phyloP scores from a whole-genome alignment of 1,140 invertebrate genomes.

The Antheraea pernyi region DNA sequence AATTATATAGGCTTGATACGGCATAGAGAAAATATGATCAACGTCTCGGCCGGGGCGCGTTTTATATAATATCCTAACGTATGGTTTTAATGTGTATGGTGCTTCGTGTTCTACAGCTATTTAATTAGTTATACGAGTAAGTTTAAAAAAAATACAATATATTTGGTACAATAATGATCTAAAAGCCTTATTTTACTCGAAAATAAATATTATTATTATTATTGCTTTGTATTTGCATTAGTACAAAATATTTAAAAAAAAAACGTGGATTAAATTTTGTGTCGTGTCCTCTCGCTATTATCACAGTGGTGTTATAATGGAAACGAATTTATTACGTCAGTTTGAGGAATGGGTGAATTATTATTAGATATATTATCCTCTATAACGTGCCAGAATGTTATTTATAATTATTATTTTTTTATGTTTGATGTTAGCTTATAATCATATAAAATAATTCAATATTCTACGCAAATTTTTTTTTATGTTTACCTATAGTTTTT shows the following conservation, averaged over 20 bases:
- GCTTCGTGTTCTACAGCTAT: conserved; percentile 59
- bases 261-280: conserved; percentile 25
- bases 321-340: conserved; percentile 49
- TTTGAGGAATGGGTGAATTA: conserved; percentile 21
- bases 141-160: conserved; percentile 20
- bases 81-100: conserved; percentile 50
- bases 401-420: conserved; percentile 65
- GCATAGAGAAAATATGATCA: conserved; percentile 18
- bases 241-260: conserved; percentile 58
- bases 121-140: conserved; percentile 31
- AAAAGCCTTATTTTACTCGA: conserved; percentile 43
- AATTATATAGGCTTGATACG: conserved; percentile 1
- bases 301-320: conserved; percentile 23
- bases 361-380: conserved; percentile 44
- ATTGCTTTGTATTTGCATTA: conserved; percentile 28
- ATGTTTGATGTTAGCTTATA: conserved; percentile 41
- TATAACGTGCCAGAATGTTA: conserved; percentile 74
- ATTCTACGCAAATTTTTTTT: not conserved
- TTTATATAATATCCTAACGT: conserved; percentile 42
- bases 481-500: conserved; percentile 14
- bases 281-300: conserved; percentile 40
- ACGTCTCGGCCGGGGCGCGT: conserved; percentile 27
- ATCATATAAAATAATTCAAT: not conserved
- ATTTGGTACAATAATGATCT: conserved; percentile 23
- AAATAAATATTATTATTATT: conserved; percentile 16